Evolutionary conservation across 2,888 invertebrate species (phyloP).

Genomic region (Dione vanillae): DNA sequence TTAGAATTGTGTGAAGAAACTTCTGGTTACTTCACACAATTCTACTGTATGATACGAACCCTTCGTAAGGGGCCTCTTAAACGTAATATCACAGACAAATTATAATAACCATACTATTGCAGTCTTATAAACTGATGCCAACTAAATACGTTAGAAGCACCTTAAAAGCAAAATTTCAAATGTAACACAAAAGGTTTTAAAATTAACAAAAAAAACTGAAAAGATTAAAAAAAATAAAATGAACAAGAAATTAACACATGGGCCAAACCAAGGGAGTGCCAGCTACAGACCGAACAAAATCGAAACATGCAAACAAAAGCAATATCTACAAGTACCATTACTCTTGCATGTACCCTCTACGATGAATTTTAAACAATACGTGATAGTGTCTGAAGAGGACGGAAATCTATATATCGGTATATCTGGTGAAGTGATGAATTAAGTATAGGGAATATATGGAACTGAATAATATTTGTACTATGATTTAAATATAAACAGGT

Average conservation of each 20-base stretch:
- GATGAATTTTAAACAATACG: not conserved
- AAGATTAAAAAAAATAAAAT: constrained; percentile 24
- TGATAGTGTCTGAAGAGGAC: constrained; percentile 29
- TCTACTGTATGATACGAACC: constrained; percentile 11
- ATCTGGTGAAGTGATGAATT: constrained; percentile 50
- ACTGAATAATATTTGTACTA: constrained; percentile 32
- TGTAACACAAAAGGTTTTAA: constrained; percentile 45
- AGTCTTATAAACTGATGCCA: constrained; percentile 63
- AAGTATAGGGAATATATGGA: constrained; percentile 22
- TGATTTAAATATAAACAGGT: constrained; percentile 16
- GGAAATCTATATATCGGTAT: constrained; percentile 47
- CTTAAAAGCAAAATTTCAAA: constrained; percentile 52
- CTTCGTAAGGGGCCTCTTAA: constrained; percentile 39
- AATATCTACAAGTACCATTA: constrained; percentile 66
- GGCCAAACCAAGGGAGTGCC: constrained; percentile 83
- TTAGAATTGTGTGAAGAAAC: not conserved
- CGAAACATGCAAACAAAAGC: constrained; percentile 77
- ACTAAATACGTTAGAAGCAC: constrained; percentile 55
- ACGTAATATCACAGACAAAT: constrained; percentile 78
- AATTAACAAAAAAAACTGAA: constrained; percentile 7
- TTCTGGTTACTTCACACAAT: constrained; percentile 28
- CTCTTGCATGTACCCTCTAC: constrained; percentile 56
- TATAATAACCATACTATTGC: constrained; percentile 59
- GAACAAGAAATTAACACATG: constrained; percentile 65
- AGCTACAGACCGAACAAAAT: constrained; percentile 77